These are phyloP conservation scores for Pseudococcus longispinus DNA, from an alignment of 2,888 invertebrate genomes.

Conservation along the genomic window DNA sequence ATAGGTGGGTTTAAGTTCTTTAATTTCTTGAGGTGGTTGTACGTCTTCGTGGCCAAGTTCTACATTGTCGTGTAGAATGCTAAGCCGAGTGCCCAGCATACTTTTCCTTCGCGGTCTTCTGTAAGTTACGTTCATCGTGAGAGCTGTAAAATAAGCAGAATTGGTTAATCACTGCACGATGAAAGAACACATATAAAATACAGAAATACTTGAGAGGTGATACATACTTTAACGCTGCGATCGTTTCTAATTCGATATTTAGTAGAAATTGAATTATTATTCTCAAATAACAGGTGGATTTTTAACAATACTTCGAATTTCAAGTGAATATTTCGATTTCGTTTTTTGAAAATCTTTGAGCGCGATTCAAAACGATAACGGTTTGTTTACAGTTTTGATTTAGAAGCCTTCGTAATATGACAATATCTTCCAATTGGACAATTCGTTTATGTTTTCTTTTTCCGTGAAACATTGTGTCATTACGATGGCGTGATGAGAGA, in stretches of 20 bases:
- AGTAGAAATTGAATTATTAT: neutral
- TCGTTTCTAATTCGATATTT: neutral
- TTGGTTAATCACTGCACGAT: neutral
- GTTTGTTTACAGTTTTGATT: neutral
- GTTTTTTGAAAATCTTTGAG: neutral
- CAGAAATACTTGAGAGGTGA: neutral
- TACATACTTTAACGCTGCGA: neutral
- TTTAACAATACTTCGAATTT: neutral
- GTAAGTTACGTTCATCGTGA: neutral
- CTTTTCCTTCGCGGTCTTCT: conserved; percentile 41
- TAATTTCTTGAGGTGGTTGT: neutral
- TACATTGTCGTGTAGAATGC: neutral
- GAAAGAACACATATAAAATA: neutral
- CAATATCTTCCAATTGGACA: neutral
- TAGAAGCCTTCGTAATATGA: neutral
- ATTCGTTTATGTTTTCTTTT: neutral
- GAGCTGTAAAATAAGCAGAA: neutral
- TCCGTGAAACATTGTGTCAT: neutral
- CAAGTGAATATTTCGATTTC: neutral
- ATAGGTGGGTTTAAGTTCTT: neutral
- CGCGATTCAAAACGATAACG: neutral
- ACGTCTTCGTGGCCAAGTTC: neutral
- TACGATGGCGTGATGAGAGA: neutral
- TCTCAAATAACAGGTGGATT: neutral
- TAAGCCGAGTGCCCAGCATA: conserved; percentile 40